Percentiles rank a stretch among this genome's conserved stretches.
Evolutionary conservation across 2,113 vertebrate species (phyloP).

Genomic region (Tricholaema leucomelas): DNA sequence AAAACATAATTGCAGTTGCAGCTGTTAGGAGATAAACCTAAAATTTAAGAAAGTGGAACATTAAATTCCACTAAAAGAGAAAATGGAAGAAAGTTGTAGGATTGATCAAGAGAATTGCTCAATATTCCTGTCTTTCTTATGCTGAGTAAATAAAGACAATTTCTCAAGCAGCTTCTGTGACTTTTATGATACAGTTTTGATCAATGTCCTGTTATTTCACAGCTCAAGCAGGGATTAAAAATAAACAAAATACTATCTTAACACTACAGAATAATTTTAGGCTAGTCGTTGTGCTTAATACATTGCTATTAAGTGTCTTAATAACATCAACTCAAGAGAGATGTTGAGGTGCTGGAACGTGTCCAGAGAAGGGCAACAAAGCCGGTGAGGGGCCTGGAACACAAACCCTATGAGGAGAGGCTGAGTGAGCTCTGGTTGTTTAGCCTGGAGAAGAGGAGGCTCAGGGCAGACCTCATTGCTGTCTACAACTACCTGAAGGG

Average conservation of each 20-base stretch:
- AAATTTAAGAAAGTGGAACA: neutral
- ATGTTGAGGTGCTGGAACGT: too few species aligned
- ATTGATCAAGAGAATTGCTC: neutral
- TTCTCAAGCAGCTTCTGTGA: neutral
- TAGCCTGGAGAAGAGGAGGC: too few species aligned
- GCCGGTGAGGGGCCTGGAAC: too few species aligned
- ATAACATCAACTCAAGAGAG: too few species aligned
- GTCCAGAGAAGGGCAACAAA: too few species aligned
- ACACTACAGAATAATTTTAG: neutral
- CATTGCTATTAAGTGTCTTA: neutral
- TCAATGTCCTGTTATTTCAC: neutral
- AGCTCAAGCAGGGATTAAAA: neutral
- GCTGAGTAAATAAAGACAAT: neutral
- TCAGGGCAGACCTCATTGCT: too few species aligned
- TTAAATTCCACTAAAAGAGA: neutral
- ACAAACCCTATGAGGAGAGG: too few species aligned
- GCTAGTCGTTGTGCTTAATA: neutral
- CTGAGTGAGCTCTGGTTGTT: too few species aligned
- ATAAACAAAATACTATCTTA: neutral
- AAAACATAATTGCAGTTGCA: neutral
- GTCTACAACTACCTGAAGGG: too few species aligned
- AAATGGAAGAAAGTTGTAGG: neutral
- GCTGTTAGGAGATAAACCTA: neutral
- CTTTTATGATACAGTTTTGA: neutral
- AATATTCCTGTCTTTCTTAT: neutral